Base-by-base conservation (phyloP, 2,113 vertebrate genomes). In the Oreotragus oreotragus region DNA sequence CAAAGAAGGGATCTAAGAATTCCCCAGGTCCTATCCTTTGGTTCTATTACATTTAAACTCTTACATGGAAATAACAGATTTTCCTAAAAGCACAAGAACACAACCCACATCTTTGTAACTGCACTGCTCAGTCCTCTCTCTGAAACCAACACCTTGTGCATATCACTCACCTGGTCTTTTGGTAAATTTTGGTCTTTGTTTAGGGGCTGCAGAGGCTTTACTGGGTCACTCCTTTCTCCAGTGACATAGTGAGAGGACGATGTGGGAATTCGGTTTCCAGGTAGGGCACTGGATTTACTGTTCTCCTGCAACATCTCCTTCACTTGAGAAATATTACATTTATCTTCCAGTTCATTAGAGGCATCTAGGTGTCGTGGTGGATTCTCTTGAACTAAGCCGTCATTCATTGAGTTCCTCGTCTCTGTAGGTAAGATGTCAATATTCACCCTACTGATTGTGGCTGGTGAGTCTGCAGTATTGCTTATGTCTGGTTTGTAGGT, bases 401-500 rank as follows among this genome's bases (percentile, higher is more conserved):
- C 98, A 11, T 88, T 98, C 98, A 97, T 93, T 45, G 43, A 94
- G 62, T 94, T 91, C 39, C 73, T 98, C 91, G 96, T 98, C 96
- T 98, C 98, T 19, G 97, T 94, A 66, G 95, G 97, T 19, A 98
- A 94, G 47, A 99, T 86, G 98, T 99, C 98, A 98, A 99, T 99
- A 95, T 99, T 97, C 90, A 99, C 99, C 84, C 98, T 99, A 98
- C 99, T 99, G 96, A 99, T 36, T 7, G 99, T 99, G 90, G 99
- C 99, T 97, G 99, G 43, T 76, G 99, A 99, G 11, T 86, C 98
- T 51, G 92, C 90, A 51, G 98, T 94, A 84, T 87, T 98, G 97
- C 97, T 98, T 76, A 99, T 77, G 88, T 90, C 81, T 58, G 98
- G 98, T 49, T 98, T 98, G 92, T 33, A 80, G 81, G 36, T 17